phyloP scores from a whole-genome alignment of 2,797 vertebrate genomes.

The Coracias cyanogaster region DNA sequence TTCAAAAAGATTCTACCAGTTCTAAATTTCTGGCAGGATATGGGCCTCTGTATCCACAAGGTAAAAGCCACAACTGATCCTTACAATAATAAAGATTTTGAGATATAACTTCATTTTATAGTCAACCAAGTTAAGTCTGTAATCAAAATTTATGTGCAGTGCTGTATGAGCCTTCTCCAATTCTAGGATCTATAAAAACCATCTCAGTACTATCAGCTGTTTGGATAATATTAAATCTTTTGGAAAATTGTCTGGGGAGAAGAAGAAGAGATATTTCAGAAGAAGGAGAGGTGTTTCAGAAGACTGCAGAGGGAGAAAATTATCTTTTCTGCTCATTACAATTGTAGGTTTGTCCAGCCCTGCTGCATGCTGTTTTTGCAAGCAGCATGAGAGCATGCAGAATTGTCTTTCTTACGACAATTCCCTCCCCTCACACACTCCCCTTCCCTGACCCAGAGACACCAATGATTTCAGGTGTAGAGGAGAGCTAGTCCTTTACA shows the following conservation, averaged over 20 bases:
- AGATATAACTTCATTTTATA: not conserved
- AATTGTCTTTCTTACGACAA: not conserved
- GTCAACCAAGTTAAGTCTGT: not conserved
- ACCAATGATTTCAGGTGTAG: accelerated
- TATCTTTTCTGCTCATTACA: not conserved
- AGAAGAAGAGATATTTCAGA: not conserved
- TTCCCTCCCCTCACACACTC: not conserved
- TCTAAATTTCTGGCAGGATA: not conserved
- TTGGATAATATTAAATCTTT: not conserved
- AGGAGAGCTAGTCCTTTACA: not conserved
- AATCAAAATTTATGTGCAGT: not conserved
- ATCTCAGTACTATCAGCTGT: not conserved
- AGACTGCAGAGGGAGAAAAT: not conserved
- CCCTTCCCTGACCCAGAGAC: not conserved
- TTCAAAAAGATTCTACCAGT: not conserved
- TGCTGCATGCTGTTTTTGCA: not conserved
- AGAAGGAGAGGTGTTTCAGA: not conserved
- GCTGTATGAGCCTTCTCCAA: not conserved
- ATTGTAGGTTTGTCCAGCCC: not conserved
- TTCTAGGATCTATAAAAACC: not conserved
- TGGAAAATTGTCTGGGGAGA: not conserved
- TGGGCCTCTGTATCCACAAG: not conserved
- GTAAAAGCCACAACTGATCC: not conserved
- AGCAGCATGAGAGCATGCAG: not conserved
- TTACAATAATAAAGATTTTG: not conserved